These are phyloP conservation scores for Agrilus biguttatus DNA, from an alignment of 2,888 invertebrate species.

Conservation along the genomic window DNA sequence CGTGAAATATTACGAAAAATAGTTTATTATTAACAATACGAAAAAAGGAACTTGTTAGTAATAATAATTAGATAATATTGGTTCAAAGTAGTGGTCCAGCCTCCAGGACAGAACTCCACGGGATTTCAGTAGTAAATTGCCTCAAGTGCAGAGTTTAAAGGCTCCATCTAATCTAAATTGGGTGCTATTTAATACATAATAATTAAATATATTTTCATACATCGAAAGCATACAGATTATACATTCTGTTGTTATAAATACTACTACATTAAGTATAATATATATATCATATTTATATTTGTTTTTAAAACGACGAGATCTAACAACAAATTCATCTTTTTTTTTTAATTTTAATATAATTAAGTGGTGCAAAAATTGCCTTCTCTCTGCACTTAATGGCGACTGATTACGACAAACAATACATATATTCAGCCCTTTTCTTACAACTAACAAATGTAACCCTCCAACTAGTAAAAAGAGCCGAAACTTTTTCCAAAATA, in stretches of 20 bases:
- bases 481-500: constrained; percentile 14
- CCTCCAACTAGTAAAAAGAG: no score
- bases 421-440: no score
- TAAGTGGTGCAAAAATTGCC: neutral
- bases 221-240: constrained; percentile 11
- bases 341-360: neutral
- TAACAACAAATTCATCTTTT: neutral
- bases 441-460: no score
- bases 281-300: neutral
- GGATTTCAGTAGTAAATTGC: no score
- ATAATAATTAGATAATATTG: no score
- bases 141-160: neutral
- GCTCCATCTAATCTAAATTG: constrained; percentile 4
- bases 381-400: neutral
- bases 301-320: neutral
- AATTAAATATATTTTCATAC: constrained; percentile 10
- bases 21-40: neutral
- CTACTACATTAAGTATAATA: constrained; percentile 2
- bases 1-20: constrained; percentile 7
- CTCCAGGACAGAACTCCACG: constrained; percentile 16
- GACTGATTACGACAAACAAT: no score
- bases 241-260: no score
- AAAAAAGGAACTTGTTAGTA: no score
- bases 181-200: constrained; percentile 6
- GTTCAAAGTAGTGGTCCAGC: constrained; percentile 24